Conservation (phyloP, 1,140 invertebrate species). For the Homarus americanus region DNA sequence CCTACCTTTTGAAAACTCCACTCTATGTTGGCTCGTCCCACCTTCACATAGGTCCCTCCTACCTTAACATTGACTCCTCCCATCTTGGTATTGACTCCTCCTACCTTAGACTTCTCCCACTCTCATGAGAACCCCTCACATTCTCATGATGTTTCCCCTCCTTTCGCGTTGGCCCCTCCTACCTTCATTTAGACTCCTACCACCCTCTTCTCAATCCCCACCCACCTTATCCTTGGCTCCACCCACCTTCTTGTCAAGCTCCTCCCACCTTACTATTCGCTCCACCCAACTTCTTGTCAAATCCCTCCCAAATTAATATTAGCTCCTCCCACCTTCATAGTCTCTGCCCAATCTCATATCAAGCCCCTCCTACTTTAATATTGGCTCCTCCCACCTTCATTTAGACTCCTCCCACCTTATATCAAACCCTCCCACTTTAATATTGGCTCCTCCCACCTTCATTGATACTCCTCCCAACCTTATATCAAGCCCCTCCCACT, state of each 20-base stretch:
- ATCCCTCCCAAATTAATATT: not conserved
- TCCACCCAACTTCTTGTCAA: too few relatives aligned
- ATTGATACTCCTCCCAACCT: too few relatives aligned
- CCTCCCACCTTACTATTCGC: not conserved
- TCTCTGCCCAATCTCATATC: too few relatives aligned
- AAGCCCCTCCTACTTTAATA: not conserved
- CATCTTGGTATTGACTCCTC: not conserved
- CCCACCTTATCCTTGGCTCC: not conserved
- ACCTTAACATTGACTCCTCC: not conserved
- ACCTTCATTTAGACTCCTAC: not conserved
- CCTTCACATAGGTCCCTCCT: not conserved
- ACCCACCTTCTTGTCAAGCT: not conserved
- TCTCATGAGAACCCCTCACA: not conserved
- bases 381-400: not conserved
- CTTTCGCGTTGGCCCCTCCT: not conserved
- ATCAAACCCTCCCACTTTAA: too few relatives aligned
- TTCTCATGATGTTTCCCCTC: not conserved
- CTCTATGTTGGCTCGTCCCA: too few relatives aligned
- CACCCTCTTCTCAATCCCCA: not conserved
- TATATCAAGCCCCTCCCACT: too few relatives aligned
- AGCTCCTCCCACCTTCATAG: not conserved
- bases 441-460: too few relatives aligned
- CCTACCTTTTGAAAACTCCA: too few relatives aligned
- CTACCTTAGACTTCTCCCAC: not conserved
- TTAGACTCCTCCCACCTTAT: not conserved